Base-by-base conservation (phyloP, 2,888 invertebrate genomes). In the Agelastica alni region DNA sequence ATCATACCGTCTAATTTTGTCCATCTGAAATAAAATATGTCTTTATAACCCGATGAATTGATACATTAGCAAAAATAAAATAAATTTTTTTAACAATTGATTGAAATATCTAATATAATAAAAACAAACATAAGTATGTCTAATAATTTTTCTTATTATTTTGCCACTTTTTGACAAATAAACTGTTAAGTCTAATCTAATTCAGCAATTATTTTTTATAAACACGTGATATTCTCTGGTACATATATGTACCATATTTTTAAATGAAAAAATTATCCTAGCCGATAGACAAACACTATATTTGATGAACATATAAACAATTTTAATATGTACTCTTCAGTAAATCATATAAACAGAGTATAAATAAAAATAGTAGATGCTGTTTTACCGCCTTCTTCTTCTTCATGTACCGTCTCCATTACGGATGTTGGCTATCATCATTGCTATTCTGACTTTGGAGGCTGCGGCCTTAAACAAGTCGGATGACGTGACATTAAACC, bases 21-120 rank as follows among this genome's bases (percentile, higher is more conserved):
- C 37, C 17, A 37, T 37, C 18, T 18, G 37, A 28, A 28, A 28
- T 28, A 36, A 36, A 14, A n/a, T 14, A n/a, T n/a, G n/a, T n/a
- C n/a, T n/a, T n/a, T n/a, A n/a, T n/a, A n/a, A n/a, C n/a, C n/a
- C n/a, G n/a, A n/a, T n/a, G n/a, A n/a, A n/a, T n/a, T n/a, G n/a
- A n/a, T n/a, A n/a, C n/a, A n/a, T n/a, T n/a, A n/a, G n/a, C n/a
- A n/a, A n/a, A n/a, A n/a, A n/a, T n/a, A n/a, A n/a, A n/a, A n/a
- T n/a, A n/a, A n/a, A n/a, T n/a, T n/a, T n/a, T n/a, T n/a, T n/a
- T n/a, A n/a, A n/a, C n/a, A n/a, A n/a, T n/a, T n/a, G n/a, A n/a
- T n/a, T n/a, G n/a, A n/a, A n/a, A n/a, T n/a, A n/a, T n/a, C n/a
- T n/a, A n/a, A n/a, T n/a, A n/a, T n/a, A n/a, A n/a, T n/a, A n/a